Evolutionary conservation across 2,888 invertebrate genomes (phyloP), one percentile per base, ranked within the genome.

Genomic region (Pherbina coryleti): DNA sequence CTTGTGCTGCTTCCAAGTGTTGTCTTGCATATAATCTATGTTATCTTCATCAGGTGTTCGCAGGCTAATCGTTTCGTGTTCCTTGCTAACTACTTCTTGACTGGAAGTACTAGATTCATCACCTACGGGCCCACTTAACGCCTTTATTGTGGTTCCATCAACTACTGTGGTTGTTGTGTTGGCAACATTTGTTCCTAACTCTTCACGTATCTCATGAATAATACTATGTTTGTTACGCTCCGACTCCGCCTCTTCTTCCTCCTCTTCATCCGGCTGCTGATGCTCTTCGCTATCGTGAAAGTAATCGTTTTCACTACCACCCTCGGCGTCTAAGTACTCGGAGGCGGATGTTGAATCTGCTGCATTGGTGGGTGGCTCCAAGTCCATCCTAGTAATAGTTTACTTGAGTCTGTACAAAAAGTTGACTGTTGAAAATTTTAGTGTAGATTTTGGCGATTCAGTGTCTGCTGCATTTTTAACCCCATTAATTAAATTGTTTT

Each of bases 1-100:
- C 79, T 94, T 94, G 84, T 96, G 94, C 57, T 93, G 92, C 28
- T 95, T 92, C 93, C 98, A 95, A 78, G 94, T 93, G 57, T 92
- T 92, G 83, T 93, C 93, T 83, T 92, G 92, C 75, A 94, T 88
- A 82, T 94, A 94, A 70, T 86, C 86, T 82, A 92, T 92, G 55
- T 86, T 82, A 28, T 79, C 80, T n/a, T 79, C 84, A 77, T 85
- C 66, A 25, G 83, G 85, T 55, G 87, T 81, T 22, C 87, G 86
- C 71, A 87, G 88, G 17, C 84, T 83, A 3, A 86, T 86, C 11
- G 85, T 85, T n/a, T 84, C 83, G n/a, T 88, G 80, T 9, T 64
- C 31, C 17, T 64, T 64, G 9, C 28, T 62, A 7, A 7, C 17
- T 3, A 31, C 17, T 8, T 64, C 64, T 31, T n/a, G n/a, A 60